Percentiles rank a stretch among this genome's conserved stretches.
Conservation (phyloP, 2,888 invertebrate species). For the Phymatocera aterrima region DNA sequence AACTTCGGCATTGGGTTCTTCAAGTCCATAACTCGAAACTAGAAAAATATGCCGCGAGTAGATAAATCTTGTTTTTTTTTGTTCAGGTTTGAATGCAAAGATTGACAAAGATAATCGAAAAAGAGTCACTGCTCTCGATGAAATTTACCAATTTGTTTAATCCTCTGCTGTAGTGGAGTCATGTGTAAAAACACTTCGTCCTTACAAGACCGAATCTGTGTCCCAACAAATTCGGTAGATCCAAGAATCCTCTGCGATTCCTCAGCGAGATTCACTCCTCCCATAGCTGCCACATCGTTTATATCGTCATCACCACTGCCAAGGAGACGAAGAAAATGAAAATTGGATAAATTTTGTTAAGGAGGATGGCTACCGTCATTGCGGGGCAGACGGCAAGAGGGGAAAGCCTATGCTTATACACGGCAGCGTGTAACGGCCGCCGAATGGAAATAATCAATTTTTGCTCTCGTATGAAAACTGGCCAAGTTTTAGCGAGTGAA, state of each 20-base stretch:
- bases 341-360: slow-evolving; percentile 11
- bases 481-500: too few relatives aligned
- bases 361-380: too few relatives aligned
- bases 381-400: too few relatives aligned
- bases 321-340: slow-evolving; percentile 73
- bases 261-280: slow-evolving; percentile 97
- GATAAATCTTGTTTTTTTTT: neutral
- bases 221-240: slow-evolving; percentile 91
- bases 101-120: neutral
- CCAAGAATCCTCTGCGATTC: slow-evolving; percentile 96
- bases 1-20: slow-evolving; percentile 92
- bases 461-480: too few relatives aligned
- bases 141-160: slow-evolving; percentile 82
- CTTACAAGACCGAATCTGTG: slow-evolving; percentile 92
- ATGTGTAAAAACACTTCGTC: slow-evolving; percentile 93
- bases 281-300: slow-evolving; percentile 99
- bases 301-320: slow-evolving; percentile 94
- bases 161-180: slow-evolving; percentile 85
- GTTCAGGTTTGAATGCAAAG: neutral
- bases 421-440: too few relatives aligned
- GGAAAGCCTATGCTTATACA: too few relatives aligned
- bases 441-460: too few relatives aligned
- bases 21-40: slow-evolving; percentile 84
- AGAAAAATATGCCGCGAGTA: slow-evolving; percentile 53
- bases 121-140: neutral